phyloP scores from a whole-genome alignment of 2,113 vertebrate species.

The Melanerpes formicivorus region DNA sequence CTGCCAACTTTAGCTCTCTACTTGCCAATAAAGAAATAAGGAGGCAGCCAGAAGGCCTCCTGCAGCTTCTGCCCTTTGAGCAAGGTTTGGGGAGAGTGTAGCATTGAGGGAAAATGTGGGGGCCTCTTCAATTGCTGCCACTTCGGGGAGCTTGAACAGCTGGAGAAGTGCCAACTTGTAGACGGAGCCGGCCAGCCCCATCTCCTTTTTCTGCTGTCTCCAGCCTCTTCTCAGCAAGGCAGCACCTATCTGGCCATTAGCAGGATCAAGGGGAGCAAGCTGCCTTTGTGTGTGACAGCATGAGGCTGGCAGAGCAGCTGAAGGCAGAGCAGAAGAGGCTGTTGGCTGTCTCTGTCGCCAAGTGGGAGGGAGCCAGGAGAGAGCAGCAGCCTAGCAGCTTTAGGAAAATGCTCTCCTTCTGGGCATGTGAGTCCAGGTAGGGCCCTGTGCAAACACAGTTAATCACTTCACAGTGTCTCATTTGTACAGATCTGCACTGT shows the following conservation, averaged over 20 bases:
- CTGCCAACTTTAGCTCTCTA: background rate
- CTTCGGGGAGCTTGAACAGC: background rate
- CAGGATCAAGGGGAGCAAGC: background rate
- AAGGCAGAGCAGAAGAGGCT: background rate
- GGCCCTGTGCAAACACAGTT: background rate
- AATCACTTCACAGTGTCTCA: background rate
- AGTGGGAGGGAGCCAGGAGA: background rate
- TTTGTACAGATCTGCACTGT: background rate
- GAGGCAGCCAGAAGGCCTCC: background rate
- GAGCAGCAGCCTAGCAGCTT: background rate
- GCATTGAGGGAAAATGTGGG: background rate
- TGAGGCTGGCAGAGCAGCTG: background rate
- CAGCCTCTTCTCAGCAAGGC: background rate
- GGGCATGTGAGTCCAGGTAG: background rate
- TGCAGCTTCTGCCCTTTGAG: background rate
- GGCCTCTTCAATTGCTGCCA: background rate
- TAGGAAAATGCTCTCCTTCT: background rate
- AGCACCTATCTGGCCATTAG: background rate
- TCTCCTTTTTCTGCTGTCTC: background rate
- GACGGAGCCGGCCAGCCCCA: background rate
- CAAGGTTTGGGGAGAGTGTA: background rate
- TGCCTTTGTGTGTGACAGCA: accelerated
- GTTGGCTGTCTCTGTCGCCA: background rate
- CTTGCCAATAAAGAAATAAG: background rate
- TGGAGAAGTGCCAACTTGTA: background rate